These are phyloP conservation scores for Muntiacus muntjak DNA, from an alignment of 2,113 vertebrate genomes.

Conservation along the genomic window DNA sequence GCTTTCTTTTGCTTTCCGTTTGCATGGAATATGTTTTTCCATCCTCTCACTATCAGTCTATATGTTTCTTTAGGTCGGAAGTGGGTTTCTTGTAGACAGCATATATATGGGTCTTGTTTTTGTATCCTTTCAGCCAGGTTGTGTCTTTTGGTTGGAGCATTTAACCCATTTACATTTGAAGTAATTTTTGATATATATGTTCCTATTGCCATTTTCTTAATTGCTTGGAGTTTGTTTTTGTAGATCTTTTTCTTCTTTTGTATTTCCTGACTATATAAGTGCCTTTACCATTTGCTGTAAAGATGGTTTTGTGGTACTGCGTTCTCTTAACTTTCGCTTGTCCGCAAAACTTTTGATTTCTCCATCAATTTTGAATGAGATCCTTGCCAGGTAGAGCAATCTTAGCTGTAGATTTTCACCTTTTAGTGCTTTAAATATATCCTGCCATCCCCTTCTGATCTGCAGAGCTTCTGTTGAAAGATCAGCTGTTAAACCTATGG, in stretches of 20 bases:
- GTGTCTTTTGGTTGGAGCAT: not conserved
- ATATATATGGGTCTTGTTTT: not conserved
- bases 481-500: not conserved
- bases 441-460: not conserved
- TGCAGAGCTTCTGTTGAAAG: not conserved
- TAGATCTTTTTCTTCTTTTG: not conserved
- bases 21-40: not conserved
- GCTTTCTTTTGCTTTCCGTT: not conserved
- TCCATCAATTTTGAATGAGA: accelerated
- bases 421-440: not conserved
- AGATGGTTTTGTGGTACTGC: not conserved
- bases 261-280: not conserved
- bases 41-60: not conserved
- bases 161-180: not conserved
- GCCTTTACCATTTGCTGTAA: not conserved
- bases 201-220: not conserved
- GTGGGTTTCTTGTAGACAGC: not conserved
- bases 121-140: not conserved
- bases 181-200: not conserved
- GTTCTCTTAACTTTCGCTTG: not conserved
- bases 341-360: not conserved
- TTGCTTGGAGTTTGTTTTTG: not conserved
- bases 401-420: not conserved
- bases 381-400: not conserved
- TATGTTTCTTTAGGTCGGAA: not conserved